Evolutionary conservation across 2,888 invertebrate genomes (phyloP), one percentile per base, ranked within the genome.

Genomic region (Ichneumon xanthorius): DNA sequence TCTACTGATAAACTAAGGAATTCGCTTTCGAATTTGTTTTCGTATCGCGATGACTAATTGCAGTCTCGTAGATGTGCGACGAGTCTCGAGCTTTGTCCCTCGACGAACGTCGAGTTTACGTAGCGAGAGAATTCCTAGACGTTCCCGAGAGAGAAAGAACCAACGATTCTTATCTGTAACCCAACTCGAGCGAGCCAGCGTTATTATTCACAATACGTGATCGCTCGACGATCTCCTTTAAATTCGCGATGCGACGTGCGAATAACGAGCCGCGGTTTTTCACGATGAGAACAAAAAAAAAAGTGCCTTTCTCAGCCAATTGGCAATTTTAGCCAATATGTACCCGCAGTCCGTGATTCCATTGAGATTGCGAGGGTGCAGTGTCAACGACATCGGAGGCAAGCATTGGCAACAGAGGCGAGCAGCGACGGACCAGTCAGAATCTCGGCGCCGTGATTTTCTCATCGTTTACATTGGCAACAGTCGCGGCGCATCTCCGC

Each of bases 381-480:
- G 63, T 84, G 76, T 84, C 84, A 58, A 77, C 50, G 70, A 63
- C 79, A 79, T 72, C 45, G 55, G 50, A n/a, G 53, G 55, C 72
- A 53, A 40, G 30, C 53, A 63, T 55, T 26, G 14, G 33, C 50
- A 14, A 40, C 16, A 30, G n/a, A 73, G 26, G 19, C 71, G 40
- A 70, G 19, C 53, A 71, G 45, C 22, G 76, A 55, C 45, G 48
- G 68, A 58, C 33, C 61, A 55, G 65, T 63, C 70, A 67, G 71
- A 48, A 68, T 58, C 80, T 19, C 45, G 73, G 63, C 70, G 70
- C 79, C 79, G 70, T 33, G 63, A 70, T 84, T 77, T 77, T 77
- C 84, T 50, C 61, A 61, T 67, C 37, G 80, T 84, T 77, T 80
- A 80, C 77, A 77, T 84, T 78, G 77, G 84, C 84, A 80, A 77